Conservation (phyloP, 2,888 invertebrate genomes). For the Lasius fuliginosus region DNA sequence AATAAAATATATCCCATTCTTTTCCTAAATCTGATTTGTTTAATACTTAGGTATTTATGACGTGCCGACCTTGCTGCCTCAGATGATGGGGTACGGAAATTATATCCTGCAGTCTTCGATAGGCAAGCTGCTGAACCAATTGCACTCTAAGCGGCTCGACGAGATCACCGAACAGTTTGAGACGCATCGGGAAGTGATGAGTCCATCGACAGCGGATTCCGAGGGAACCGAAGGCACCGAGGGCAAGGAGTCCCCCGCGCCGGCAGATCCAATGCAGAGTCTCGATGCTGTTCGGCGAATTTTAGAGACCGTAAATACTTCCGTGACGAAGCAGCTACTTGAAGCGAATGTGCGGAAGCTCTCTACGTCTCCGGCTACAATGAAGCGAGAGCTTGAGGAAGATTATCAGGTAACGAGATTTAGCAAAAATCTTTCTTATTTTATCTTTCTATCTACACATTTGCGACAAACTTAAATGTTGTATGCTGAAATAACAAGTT, state of each 20-base stretch:
- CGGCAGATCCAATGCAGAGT: conserved; percentile 85
- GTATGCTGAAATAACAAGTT: not conserved
- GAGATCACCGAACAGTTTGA: conserved; percentile 82
- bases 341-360: conserved; percentile 91
- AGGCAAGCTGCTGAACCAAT: conserved; percentile 90
- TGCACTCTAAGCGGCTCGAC: conserved; percentile 85
- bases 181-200: conserved; percentile 81
- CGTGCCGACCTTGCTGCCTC: conserved; percentile 83
- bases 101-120: conserved; percentile 86
- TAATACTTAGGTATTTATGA: conserved; percentile 79
- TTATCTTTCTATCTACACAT: not conserved
- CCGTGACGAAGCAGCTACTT: conserved; percentile 92
- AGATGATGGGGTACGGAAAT: conserved; percentile 81
- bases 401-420: conserved; percentile 79
- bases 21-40: not conserved
- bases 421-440: conserved; percentile 1
- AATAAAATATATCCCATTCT: not conserved
- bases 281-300: conserved; percentile 91
- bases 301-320: conserved; percentile 91
- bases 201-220: conserved; percentile 87
- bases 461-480: not conserved
- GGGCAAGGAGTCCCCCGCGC: conserved; percentile 84
- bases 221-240: conserved; percentile 90
- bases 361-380: conserved; percentile 88
- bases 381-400: conserved; percentile 83